These are phyloP conservation scores for Tenthredo amoena DNA, from an alignment of 2,888 invertebrate species.

Conservation along the genomic window DNA sequence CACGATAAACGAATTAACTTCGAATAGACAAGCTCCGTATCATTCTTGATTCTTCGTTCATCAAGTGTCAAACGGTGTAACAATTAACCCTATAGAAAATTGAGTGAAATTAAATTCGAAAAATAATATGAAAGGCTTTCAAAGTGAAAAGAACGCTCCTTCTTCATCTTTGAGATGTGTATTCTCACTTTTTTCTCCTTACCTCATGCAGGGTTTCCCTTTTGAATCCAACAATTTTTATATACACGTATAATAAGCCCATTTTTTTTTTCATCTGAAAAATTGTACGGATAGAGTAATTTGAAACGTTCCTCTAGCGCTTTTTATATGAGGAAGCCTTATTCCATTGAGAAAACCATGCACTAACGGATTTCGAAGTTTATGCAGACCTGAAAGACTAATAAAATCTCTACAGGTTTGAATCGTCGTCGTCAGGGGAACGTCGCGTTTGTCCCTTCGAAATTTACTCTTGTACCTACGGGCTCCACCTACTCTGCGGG, in stretches of 20 bases:
- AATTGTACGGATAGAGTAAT: background rate
- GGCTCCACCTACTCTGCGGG: background rate
- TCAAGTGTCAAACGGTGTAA: background rate
- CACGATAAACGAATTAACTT: constrained; percentile 41
- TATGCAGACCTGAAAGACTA: background rate
- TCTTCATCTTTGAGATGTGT: too few relatives aligned
- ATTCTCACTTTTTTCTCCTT: background rate
- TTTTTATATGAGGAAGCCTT: background rate
- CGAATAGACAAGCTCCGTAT: constrained; percentile 9
- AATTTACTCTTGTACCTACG: background rate
- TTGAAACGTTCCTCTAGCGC: background rate
- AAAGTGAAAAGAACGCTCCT: background rate
- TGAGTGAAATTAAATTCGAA: background rate
- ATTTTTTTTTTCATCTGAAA: background rate
- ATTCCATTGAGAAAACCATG: background rate
- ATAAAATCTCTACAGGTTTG: background rate
- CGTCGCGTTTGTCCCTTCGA: background rate
- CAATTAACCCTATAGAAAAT: background rate
- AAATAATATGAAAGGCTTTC: background rate
- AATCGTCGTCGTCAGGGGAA: constrained; percentile 29
- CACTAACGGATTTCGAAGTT: background rate
- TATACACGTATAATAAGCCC: background rate
- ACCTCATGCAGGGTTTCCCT: background rate
- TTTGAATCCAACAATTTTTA: background rate
- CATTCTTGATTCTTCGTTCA: background rate